phyloP scores from a whole-genome alignment of 2,113 vertebrate genomes.

The Sylvicapra grimmia region DNA sequence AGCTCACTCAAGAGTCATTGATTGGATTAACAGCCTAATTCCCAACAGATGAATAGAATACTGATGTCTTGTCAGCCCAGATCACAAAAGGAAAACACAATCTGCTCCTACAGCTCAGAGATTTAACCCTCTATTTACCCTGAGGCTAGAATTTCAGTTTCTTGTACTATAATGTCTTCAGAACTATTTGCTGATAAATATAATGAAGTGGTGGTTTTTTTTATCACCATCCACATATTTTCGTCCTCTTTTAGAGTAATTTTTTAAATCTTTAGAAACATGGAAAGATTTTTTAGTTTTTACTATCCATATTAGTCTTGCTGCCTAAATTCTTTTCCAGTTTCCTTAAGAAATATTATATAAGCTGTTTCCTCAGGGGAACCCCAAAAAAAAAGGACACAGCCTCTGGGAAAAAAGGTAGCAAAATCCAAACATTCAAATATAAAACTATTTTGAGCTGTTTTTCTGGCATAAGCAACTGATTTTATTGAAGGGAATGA shows the following conservation, averaged over 20 bases:
- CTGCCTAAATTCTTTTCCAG: not conserved
- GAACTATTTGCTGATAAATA: not conserved
- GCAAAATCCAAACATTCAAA: constrained; percentile 1
- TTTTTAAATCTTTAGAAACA: constrained; percentile 2
- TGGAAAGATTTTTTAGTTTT: constrained; percentile 12
- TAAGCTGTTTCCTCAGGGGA: constrained; percentile 12
- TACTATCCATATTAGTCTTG: not conserved
- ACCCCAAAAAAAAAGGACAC: constrained; percentile 1
- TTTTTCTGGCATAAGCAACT: not conserved
- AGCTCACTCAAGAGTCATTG: constrained; percentile 91
- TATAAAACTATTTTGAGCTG: not conserved
- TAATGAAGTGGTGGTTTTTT: not conserved
- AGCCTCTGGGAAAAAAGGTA: not conserved
- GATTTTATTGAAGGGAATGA: constrained; percentile 27
- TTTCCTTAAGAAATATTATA: constrained; percentile 29
- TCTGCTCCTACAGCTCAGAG: constrained; percentile 82
- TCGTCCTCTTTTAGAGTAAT: not conserved
- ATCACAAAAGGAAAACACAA: constrained; percentile 88
- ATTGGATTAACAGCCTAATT: constrained; percentile 99
- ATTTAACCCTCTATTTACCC: constrained; percentile 78
- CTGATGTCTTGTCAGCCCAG: constrained; percentile 91
- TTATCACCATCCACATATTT: not conserved
- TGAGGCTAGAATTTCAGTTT: not conserved
- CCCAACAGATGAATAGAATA: constrained; percentile 94
- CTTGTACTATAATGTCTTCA: constrained; percentile 1